Evolutionary conservation across 2,113 vertebrate species (phyloP).

Genomic region (Chloropsis hardwickii): DNA sequence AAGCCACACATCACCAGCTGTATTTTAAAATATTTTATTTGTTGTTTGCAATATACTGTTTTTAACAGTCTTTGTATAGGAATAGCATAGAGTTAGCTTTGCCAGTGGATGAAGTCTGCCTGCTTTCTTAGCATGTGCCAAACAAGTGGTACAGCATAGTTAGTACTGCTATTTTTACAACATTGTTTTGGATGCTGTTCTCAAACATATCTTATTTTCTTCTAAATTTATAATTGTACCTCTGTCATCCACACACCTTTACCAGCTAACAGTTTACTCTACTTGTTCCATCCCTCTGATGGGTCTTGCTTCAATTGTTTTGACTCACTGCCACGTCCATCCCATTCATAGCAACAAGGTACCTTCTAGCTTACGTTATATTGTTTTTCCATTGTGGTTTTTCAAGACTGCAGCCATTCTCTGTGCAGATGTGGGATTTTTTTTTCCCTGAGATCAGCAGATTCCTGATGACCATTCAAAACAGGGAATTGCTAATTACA

Average conservation of each 20-base stretch:
- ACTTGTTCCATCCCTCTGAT: neutral
- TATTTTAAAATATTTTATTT: neutral
- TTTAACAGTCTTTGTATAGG: neutral
- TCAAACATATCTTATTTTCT: neutral
- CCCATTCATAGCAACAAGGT: neutral
- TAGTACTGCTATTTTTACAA: constrained; percentile 1
- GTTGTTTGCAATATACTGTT: neutral
- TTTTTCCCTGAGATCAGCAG: neutral
- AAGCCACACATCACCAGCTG: neutral
- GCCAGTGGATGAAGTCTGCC: neutral
- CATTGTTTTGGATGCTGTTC: constrained; percentile 27
- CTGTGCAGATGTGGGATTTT: neutral
- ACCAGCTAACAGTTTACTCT: neutral
- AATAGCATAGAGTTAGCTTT: neutral
- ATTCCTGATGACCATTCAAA: neutral
- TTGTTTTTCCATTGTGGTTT: neutral
- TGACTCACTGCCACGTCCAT: neutral
- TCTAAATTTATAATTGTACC: constrained; percentile 10
- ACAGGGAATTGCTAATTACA: neutral
- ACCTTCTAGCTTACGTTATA: neutral
- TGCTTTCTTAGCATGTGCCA: neutral
- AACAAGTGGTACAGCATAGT: neutral
- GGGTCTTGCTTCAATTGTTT: neutral
- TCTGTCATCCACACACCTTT: neutral
- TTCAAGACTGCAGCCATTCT: neutral